A percentile compares a stretch with the other conserved stretches of the same genome.
phyloP scores from a whole-genome alignment of 2,113 vertebrate species.

The Rhombomys opimus region DNA sequence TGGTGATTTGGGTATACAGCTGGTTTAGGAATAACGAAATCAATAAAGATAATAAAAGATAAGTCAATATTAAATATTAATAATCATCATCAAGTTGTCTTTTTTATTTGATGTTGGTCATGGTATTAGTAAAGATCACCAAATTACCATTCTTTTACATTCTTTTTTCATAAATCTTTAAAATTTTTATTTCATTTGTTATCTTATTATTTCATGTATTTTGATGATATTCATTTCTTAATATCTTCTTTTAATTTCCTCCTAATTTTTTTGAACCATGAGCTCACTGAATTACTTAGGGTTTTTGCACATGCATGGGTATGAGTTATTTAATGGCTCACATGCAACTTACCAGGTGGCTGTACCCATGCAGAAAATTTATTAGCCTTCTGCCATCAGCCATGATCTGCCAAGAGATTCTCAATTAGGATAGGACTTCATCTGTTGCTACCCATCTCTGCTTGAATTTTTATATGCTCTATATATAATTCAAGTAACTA shows the following conservation, averaged over 20 bases:
- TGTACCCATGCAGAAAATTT: neutral
- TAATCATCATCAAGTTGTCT: too few relatives aligned
- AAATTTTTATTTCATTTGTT: neutral
- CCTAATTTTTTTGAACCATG: neutral
- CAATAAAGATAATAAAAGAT: too few relatives aligned
- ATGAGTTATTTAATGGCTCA: neutral
- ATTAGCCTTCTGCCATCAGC: neutral
- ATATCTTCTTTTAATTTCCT: neutral
- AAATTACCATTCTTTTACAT: neutral
- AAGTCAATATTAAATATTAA: too few relatives aligned
- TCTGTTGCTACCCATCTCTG: neutral
- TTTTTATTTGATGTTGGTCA: neutral
- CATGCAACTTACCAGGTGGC: neutral
- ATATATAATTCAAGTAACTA: neutral
- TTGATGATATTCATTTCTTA: neutral
- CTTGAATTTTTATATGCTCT: neutral
- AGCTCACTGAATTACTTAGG: neutral
- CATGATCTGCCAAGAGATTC: neutral
- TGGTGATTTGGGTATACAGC: too few relatives aligned
- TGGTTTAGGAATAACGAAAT: too few relatives aligned
- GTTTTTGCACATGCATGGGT: neutral
- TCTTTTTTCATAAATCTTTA: neutral
- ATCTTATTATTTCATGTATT: neutral
- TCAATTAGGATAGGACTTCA: neutral
- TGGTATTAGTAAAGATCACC: neutral